Evolutionary conservation across 2,797 vertebrate genomes (phyloP).

Genomic region (Catamblyrhynchus diadema): DNA sequence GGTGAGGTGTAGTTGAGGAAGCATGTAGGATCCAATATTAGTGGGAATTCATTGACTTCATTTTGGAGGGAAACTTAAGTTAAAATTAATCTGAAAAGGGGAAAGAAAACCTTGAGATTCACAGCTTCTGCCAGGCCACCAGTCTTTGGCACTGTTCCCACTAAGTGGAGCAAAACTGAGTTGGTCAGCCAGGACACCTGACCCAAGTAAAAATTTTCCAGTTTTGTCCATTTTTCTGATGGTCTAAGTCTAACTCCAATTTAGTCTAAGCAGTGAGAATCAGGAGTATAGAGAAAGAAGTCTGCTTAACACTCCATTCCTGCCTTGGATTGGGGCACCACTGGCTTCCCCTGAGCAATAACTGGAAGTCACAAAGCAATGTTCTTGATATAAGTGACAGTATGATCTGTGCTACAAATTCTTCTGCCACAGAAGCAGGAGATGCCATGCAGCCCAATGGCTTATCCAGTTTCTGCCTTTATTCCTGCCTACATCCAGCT

Average conservation of each 20-base stretch:
- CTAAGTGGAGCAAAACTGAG: background rate
- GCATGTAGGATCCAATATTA: background rate
- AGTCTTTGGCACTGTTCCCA: background rate
- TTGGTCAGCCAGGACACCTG: background rate
- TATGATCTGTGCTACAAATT: background rate
- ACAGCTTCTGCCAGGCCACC: background rate
- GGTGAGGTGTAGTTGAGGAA: background rate
- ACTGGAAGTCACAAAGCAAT: background rate
- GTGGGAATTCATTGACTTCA: background rate
- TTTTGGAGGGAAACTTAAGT: background rate
- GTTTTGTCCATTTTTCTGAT: background rate
- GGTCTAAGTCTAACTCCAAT: too few relatives aligned
- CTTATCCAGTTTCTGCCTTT: background rate
- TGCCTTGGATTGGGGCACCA: background rate
- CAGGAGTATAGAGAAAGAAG: background rate
- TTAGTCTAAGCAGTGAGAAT: background rate
- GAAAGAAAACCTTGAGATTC: background rate
- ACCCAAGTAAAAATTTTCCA: background rate
- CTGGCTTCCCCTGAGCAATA: background rate
- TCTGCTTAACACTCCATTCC: background rate
- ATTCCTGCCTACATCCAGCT: background rate
- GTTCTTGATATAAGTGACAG: background rate
- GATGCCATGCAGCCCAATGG: background rate
- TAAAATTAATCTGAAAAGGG: background rate
- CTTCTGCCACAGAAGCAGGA: background rate